Evolutionary conservation across 2,888 invertebrate genomes (phyloP), one percentile per base, ranked within the genome.

Genomic region (Heliconius aoede): DNA sequence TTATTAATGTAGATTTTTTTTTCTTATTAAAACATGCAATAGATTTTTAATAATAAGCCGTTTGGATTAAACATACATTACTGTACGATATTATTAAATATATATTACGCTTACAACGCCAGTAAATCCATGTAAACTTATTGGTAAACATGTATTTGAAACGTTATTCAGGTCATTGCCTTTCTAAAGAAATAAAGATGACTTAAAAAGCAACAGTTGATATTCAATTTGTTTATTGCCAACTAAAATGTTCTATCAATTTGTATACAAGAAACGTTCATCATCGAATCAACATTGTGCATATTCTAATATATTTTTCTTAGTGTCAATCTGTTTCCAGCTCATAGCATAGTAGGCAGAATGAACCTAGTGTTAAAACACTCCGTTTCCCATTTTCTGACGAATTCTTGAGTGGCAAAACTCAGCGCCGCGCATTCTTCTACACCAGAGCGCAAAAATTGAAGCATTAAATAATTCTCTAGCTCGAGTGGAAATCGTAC

Each of bases 121-220:
- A 18, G 11, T 11, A 51, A 68, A 51, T 46, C 8, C 46, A 46
- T 21, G 18, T 46, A 21, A 8, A 18, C 3, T 28, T 69, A 51
- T 69, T 55, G 30, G 13, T 30, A n/a, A n/a, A 69, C 55, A 32
- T 55, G 7, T 69, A 7, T 13, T 51, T 28, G n/a, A 46, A 51
- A 51, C n/a, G 30, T 30, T 69, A 69, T 69, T 21, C 36, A 69
- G 55, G 30, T 69, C 69, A n/a, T 69, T 28, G 69, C 51, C 69
- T 55, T 69, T 69, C 55, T 69, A 69, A 55, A 69, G 55, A 55
- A 24, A 55, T 69, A 69, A 30, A 69, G n/a, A 68, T 51, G 69
- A 24, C 18, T 69, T 55, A 21, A 69, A 55, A 69, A 30, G 69
- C 30, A 69, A 30, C 46, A 28, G 36, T 36, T 1, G 1, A 55